phyloP scores from a whole-genome alignment of 1,140 invertebrate genomes.

The Leguminivora glycinivorella region DNA sequence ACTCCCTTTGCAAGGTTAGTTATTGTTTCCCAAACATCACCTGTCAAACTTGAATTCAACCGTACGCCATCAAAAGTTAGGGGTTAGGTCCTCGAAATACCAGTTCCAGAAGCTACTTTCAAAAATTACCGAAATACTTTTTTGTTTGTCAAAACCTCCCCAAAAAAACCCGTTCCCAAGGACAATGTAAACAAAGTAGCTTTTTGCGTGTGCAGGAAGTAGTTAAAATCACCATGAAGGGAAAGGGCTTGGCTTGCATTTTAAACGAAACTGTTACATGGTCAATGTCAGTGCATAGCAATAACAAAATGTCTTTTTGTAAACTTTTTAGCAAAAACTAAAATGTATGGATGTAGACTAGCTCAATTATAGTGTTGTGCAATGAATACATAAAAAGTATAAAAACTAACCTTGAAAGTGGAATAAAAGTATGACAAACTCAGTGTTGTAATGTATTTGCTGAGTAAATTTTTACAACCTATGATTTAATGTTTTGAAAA shows the following conservation, averaged over 20 bases:
- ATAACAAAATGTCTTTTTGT: constrained; percentile 13
- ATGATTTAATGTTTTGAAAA: neutral
- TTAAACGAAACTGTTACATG: constrained; percentile 24
- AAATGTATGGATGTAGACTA: neutral
- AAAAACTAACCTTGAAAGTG: constrained; percentile 7
- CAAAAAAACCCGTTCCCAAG: constrained; percentile 21
- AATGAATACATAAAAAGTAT: constrained; percentile 20
- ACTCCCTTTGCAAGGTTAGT: constrained; percentile 84
- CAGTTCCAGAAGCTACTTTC: neutral
- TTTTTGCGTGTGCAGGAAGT: constrained; percentile 18
- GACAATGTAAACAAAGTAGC: constrained; percentile 26
- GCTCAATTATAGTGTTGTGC: constrained; percentile 20
- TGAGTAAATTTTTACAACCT: neutral
- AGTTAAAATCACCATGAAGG: constrained; percentile 27
- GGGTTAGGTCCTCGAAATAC: constrained; percentile 3
- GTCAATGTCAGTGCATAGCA: constrained; percentile 24
- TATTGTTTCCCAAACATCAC: constrained; percentile 26
- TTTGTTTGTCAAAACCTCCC: constrained; percentile 6
- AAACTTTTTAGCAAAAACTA: constrained; percentile 1
- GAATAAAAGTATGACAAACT: constrained; percentile 20
- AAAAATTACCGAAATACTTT: neutral
- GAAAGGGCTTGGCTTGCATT: constrained; percentile 29
- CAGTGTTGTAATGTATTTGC: constrained; percentile 8
- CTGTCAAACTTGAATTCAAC: constrained; percentile 32
- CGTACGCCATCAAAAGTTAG: neutral